These are phyloP conservation scores for Taeniopygia guttata DNA, from an alignment of 2,797 vertebrate species.

Conservation along the genomic window DNA sequence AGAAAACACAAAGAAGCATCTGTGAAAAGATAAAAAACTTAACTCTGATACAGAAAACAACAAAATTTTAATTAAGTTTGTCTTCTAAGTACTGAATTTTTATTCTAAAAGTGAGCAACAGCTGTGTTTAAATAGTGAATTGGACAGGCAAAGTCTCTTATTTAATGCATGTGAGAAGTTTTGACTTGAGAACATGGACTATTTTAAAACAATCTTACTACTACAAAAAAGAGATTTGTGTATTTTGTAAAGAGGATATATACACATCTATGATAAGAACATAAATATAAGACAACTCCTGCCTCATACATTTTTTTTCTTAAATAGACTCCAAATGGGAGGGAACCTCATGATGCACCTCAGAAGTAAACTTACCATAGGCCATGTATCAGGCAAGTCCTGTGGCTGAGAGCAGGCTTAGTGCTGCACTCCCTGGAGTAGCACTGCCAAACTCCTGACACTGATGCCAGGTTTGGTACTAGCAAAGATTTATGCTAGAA, in stretches of 20 bases:
- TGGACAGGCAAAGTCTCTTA: background rate
- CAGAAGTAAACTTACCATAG: background rate
- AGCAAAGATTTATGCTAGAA: background rate
- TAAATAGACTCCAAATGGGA: background rate
- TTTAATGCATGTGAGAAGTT: background rate
- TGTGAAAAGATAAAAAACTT: background rate
- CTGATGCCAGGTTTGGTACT: background rate
- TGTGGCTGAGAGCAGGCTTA: background rate
- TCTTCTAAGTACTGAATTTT: background rate
- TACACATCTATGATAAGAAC: background rate
- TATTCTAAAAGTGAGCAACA: background rate
- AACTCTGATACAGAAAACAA: background rate
- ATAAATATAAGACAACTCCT: background rate
- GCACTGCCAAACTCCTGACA: background rate
- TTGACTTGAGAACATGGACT: background rate
- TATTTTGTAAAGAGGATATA: background rate
- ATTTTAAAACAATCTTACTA: background rate
- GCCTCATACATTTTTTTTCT: background rate
- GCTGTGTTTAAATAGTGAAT: background rate
- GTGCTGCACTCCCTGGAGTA: background rate
- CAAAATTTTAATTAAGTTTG: background rate
- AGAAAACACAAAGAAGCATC: background rate
- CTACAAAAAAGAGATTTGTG: background rate
- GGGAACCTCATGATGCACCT: background rate
- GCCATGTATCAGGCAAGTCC: background rate